Evolutionary conservation across 2,113 vertebrate species (phyloP).

Genomic region (Hippoglossus stenolepis): DNA sequence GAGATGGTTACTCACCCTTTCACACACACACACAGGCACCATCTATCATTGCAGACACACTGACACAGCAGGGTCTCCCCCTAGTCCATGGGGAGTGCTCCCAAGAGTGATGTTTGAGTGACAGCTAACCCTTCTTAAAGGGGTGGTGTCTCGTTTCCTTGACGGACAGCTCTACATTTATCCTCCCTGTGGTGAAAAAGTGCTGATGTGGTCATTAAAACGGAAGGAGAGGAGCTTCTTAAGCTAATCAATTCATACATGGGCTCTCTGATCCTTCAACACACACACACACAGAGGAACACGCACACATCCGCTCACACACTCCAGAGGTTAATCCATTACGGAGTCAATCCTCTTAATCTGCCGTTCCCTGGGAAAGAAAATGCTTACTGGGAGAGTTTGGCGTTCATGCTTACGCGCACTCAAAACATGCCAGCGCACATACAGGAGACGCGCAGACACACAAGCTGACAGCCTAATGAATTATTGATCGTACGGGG

Average conservation of each 20-base stretch:
- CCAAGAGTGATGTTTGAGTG: constrained; percentile 69
- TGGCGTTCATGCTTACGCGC: constrained; percentile 71
- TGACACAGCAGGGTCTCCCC: constrained; percentile 70
- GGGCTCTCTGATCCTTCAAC: constrained; percentile 72
- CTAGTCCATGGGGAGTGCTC: constrained; percentile 52
- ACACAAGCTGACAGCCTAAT: constrained; percentile 78
- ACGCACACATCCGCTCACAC: constrained; percentile 9
- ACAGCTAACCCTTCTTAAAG: constrained; percentile 75
- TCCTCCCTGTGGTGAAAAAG: constrained; percentile 71
- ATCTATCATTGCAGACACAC: constrained; percentile 64
- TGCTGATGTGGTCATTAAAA: constrained; percentile 84
- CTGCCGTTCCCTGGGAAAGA: constrained; percentile 78
- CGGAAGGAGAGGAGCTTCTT: constrained; percentile 75
- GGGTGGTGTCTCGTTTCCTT: constrained; percentile 69
- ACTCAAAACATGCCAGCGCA: constrained; percentile 71
- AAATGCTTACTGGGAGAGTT: constrained; percentile 82
- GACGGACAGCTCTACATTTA: constrained; percentile 76
- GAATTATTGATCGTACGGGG: constrained; percentile 83
- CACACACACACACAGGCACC: constrained; percentile 27
- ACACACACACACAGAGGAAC: constrained; percentile 21
- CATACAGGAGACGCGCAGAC: constrained; percentile 48
- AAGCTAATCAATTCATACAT: constrained; percentile 83
- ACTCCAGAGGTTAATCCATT: constrained; percentile 85
- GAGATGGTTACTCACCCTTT: constrained; percentile 46
- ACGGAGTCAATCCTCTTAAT: constrained; percentile 85